phyloP scores from a whole-genome alignment of 1,140 invertebrate genomes.

The Trinorchestia longiramus region DNA sequence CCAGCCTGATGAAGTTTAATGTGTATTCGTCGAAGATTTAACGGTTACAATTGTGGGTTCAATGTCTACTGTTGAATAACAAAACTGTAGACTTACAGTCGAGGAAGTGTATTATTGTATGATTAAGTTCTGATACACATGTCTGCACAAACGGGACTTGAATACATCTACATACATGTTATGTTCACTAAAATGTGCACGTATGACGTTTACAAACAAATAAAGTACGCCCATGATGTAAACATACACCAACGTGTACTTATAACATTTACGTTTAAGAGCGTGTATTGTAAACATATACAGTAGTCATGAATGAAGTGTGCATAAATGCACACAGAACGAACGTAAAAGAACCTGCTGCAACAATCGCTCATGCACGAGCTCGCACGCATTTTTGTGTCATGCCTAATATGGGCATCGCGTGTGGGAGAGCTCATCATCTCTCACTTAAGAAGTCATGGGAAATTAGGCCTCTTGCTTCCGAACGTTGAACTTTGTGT shows the following conservation, averaged over 20 bases:
- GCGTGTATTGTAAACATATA: no score
- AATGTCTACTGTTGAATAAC: no score
- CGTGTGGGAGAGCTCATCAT: not conserved
- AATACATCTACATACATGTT: no score
- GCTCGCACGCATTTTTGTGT: not conserved
- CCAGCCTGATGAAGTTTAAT: not conserved
- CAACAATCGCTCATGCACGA: not conserved
- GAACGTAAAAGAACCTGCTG: not conserved
- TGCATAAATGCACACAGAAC: not conserved
- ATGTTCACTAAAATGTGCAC: no score
- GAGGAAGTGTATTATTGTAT: no score
- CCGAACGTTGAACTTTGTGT: not conserved
- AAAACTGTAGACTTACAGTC: no score
- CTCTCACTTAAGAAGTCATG: conserved; percentile 1
- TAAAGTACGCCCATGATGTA: not conserved
- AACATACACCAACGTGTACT: not conserved
- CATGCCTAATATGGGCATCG: not conserved
- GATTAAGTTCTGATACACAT: no score
- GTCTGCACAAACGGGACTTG: no score
- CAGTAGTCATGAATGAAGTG: no score
- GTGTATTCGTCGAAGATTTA: not conserved
- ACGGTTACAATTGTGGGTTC: no score
- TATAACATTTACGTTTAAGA: not conserved
- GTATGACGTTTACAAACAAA: no score
- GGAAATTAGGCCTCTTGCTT: not conserved